A percentile compares a stretch with the other conserved stretches of the same genome.
phyloP scores from a whole-genome alignment of 2,888 invertebrate genomes.

The Enchytraeus crypticus region DNA sequence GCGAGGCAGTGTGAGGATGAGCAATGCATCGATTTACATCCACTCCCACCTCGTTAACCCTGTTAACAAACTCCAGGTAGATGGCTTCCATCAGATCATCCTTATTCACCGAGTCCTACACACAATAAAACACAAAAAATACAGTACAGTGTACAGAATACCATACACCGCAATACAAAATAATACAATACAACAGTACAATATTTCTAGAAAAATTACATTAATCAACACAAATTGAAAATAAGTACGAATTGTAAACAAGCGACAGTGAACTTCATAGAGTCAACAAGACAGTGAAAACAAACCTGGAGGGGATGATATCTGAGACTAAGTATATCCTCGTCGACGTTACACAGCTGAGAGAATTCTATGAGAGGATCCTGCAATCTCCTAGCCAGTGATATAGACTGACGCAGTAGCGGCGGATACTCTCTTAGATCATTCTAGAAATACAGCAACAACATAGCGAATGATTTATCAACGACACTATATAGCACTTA shows the following conservation, averaged over 20 bases:
- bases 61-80: conserved; percentile 77
- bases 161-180: neutral
- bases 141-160: neutral
- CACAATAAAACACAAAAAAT: conserved; percentile 6
- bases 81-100: conserved; percentile 78
- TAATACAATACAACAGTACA: neutral
- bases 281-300: neutral
- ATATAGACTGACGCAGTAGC: conserved; percentile 81
- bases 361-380: conserved; percentile 94
- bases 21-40: conserved; percentile 88
- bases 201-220: neutral
- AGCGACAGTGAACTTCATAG: no score
- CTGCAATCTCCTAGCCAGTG: conserved; percentile 80
- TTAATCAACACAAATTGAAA: neutral
- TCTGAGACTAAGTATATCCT: conserved; percentile 86
- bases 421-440: conserved; percentile 90
- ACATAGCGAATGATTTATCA: no score
- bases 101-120: conserved; percentile 56
- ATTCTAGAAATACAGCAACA: conserved; percentile 46
- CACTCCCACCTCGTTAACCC: conserved; percentile 95
- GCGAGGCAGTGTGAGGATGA: conserved; percentile 70
- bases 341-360: conserved; percentile 87
- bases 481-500: no score
- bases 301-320: conserved; percentile 70
- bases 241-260: no score